These are phyloP conservation scores for Antrozous pallidus DNA, from an alignment of 2,797 vertebrate genomes.

Conservation along the genomic window DNA sequence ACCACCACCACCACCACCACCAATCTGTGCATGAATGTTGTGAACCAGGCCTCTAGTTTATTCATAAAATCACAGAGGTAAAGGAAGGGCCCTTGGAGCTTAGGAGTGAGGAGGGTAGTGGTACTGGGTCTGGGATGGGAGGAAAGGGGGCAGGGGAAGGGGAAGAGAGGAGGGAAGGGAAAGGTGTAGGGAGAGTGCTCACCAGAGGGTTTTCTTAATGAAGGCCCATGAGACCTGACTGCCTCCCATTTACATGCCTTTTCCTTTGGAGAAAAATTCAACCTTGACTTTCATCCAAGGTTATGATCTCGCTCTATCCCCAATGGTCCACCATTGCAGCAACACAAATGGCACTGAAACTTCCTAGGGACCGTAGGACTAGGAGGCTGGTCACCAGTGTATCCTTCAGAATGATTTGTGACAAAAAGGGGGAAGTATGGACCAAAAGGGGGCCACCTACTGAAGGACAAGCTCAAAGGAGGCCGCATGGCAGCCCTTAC, in stretches of 20 bases:
- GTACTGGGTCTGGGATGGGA: too few species aligned
- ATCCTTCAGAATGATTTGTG: background rate
- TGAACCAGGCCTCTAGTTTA: too few species aligned
- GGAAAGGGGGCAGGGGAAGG: too few species aligned
- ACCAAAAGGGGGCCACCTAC: background rate
- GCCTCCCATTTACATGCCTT: background rate
- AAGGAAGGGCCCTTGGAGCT: too few species aligned
- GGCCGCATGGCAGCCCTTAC: background rate
- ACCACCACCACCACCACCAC: too few species aligned
- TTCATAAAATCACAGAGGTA: too few species aligned
- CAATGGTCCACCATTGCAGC: background rate
- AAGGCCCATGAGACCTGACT: background rate
- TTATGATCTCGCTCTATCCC: background rate
- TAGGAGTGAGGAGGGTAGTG: too few species aligned
- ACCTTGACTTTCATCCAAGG: background rate
- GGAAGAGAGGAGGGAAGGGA: too few species aligned
- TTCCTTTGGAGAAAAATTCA: background rate
- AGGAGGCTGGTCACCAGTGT: background rate
- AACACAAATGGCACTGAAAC: background rate
- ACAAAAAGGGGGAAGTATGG: background rate
- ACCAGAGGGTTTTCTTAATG: background rate
- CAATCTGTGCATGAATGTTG: too few species aligned
- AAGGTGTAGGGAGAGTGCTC: too few species aligned
- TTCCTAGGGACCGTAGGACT: background rate
- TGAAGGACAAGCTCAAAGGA: background rate